Evolutionary conservation across 2,113 vertebrate genomes (phyloP), one percentile per base, ranked within the genome.

Genomic region (Nycticryphes semicollaris): DNA sequence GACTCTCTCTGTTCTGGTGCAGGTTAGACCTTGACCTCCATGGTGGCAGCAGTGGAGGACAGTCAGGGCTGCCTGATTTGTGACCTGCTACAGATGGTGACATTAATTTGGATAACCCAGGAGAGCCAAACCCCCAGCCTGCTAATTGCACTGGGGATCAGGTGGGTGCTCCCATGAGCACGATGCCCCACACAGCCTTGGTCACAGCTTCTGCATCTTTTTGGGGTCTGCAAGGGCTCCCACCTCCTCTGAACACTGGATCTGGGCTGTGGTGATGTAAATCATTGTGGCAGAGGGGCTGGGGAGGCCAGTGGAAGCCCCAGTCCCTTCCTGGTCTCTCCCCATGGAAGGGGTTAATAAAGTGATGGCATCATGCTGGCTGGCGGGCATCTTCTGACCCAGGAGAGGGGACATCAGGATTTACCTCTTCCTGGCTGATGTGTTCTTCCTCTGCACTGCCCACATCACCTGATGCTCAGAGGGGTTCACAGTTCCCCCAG

Each of bases 101-200:
- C 59, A 50, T 7, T 64, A 21, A 45, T 66, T 57, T 62, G 81
- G 30, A 12, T 87, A 31, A 33, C 47, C 18, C 60, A 67, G 56
- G 47, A 57, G 1, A 88, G 10, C 50, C 72, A 80, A 68, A 54
- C 1, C 15, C 19, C 43, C 1, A 0, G 24, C 30, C 51, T 64
- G 43, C 12, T 62, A 21, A 53, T 39, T 2, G 0, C 37, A 7
- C 1, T 10, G 33, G 37, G 27, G 14, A 83, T 72, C n/a, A 43
- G 25, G 20, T 15, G 54, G 48, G 56, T 66, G 60, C 20, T 85
- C 28, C 51, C 0, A 0, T 27, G 53, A 33, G 8, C 1, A 0
- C 1, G 1, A 27, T 63, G 31, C 31, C 33, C n/a, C n/a, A 17
- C 0, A 1, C 63, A 91, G 77, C 41, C 33, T 89, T 62, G 24